Evolutionary conservation across 2,888 invertebrate species (phyloP), one percentile per base, ranked within the genome.

Genomic region (Dicranocentrus wangi): DNA sequence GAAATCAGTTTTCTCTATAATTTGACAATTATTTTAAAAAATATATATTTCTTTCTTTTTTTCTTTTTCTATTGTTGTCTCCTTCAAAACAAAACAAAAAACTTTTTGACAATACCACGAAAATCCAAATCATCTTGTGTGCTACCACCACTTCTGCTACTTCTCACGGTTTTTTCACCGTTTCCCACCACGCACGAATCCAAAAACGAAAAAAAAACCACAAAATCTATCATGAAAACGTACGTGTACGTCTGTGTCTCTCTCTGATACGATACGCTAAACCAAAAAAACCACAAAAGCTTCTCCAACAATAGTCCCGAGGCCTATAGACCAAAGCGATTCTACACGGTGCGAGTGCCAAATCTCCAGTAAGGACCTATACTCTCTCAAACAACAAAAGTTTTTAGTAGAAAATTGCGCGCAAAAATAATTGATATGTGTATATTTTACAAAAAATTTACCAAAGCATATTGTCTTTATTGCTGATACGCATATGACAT

Each of bases 341-440:
- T 82, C 86, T 87, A 85, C 87, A 83, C 81, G 80, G 78, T 83
- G 79, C 84, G 86, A 84, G 83, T 77, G 73, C 83, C 84, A 76
- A 86, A 82, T 82, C 83, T 84, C 78, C 85, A 85, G 87, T 86
- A 87, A 86, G 85, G 78, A 83, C 72, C 70, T 77, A 76, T 77
- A 77, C 60, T 58, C 71, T 71, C 71, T 71, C 71, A 71, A 63
- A 43, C 51, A 32, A 32, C 63, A 68, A 58, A 27, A 76, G 68
- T 68, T 68, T 58, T 76, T 60, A n/a, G 68, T 70, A 63, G 47
- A 76, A 55, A 76, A 27, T 66, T 43, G 32, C 60, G 69, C 19
- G 60, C 15, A 47, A 13, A 47, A 39, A 39, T 13, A 39, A 39
- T 8, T 8, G 13, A 39, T 13, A n/a, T n/a, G n/a, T n/a, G 32